phyloP scores from a whole-genome alignment of 2,113 vertebrate species.

The Lutjanus erythropterus region DNA sequence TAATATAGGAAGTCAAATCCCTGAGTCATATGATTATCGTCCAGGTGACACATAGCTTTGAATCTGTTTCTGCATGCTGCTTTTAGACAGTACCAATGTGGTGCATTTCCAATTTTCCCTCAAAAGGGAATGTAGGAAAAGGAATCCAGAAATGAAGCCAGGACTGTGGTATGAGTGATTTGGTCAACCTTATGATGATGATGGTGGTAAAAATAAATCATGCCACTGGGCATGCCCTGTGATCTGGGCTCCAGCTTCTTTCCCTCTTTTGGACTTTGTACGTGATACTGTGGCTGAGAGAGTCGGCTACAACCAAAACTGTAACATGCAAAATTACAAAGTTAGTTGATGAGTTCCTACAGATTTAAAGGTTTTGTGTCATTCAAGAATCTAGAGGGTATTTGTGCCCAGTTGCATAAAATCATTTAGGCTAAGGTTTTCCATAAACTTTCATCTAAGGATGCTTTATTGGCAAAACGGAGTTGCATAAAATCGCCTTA shows the following conservation, averaged over 20 bases:
- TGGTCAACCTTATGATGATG: not conserved
- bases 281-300: not conserved
- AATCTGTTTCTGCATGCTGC: constrained; percentile 7
- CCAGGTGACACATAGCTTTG: not conserved
- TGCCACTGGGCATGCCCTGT: not conserved
- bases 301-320: not conserved
- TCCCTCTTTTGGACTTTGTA: constrained; percentile 29
- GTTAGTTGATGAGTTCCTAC: not conserved
- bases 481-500: no score
- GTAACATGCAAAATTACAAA: not conserved
- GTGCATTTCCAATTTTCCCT: not conserved
- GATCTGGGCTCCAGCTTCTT: constrained; percentile 14
- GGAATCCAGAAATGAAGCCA: constrained; percentile 15
- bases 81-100: constrained; percentile 8
- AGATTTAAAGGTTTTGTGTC: constrained; percentile 14
- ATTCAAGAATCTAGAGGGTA: not conserved
- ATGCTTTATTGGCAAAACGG: no score
- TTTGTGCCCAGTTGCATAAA: no score
- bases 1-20: constrained; percentile 5
- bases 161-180: constrained; percentile 18
- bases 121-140: constrained; percentile 15
- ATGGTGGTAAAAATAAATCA: constrained; percentile 12
- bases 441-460: no score
- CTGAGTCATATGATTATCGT: constrained; percentile 9
- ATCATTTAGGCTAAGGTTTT: no score